Evolutionary conservation across 2,888 invertebrate species (phyloP), one percentile per base, ranked within the genome.

Genomic region (Amblyjoppa fuscipennis): DNA sequence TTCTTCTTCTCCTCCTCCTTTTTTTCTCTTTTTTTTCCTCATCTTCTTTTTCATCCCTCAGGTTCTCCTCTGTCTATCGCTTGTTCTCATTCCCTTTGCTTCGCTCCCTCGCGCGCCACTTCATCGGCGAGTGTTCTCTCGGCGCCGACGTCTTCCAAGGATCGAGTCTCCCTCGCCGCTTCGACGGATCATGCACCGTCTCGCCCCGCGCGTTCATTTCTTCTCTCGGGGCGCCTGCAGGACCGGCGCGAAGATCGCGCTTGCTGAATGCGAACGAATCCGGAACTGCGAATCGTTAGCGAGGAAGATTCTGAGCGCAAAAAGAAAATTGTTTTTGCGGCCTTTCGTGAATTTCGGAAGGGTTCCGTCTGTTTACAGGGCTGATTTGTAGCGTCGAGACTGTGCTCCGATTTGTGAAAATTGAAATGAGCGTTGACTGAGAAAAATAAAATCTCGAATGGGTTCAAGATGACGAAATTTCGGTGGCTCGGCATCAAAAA

Each of bases 1-100:
- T 11, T 53, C 56, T 61, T 70, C 90, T 88, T 90, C 89, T 90
- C 89, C 86, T 90, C 87, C 87, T 88, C 89, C 87, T 87, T 84
- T 81, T 79, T 16, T 45, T 71, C 51, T 70, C 45, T 25, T 59
- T 28, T 66, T 53, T 73, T 71, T 66, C 59, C 41, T 73, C 56
- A 84, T 85, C 80, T 83, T 75, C 49, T 83, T 75, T 78, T 25
- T 86, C 78, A 74, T 66, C 45, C 81, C 80, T 75, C 71, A 16
- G 16, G 16, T 28, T 81, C 77, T 71, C 61, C 51, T 61, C 59
- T 61, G 59, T 56, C 73, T 59, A 59, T 81, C 41, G 73, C 59
- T 74, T 64, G 45, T 70, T 79, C 74, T 83, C 66, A 71, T 85
- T 81, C 86, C 77, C 68, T 76, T 81, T 83, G 79, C 87, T 84